Evolutionary conservation across 2,888 invertebrate genomes (phyloP).

Genomic region (Adelognathus sp.): DNA sequence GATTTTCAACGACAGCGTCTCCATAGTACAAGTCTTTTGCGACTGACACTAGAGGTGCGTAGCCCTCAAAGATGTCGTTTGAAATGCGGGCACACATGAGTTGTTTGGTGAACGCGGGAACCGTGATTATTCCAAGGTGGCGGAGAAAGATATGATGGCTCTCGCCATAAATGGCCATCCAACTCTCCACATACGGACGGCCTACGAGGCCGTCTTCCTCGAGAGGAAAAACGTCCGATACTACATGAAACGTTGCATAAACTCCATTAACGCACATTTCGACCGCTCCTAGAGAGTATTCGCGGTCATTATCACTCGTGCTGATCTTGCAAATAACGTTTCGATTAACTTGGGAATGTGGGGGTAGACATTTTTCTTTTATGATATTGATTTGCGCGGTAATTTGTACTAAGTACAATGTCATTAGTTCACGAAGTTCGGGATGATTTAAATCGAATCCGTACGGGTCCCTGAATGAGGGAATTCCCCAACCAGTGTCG

Average conservation of each 20-base stretch:
- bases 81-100: background rate
- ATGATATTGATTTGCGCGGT: background rate
- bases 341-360: background rate
- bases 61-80: background rate
- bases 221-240: background rate
- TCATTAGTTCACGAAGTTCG: background rate
- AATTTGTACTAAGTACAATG: background rate
- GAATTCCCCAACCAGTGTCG: background rate
- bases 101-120: background rate
- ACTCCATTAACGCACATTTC: too few relatives aligned
- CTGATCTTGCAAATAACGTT: background rate
- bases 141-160: too few relatives aligned
- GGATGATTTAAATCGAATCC: background rate
- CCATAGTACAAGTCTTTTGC: background rate
- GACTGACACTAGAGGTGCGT: background rate
- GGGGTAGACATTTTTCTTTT: background rate
- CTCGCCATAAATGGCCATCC: background rate
- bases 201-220: background rate
- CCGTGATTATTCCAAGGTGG: too few relatives aligned
- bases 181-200: background rate
- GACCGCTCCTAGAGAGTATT: background rate
- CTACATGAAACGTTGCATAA: too few relatives aligned
- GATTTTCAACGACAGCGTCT: background rate
- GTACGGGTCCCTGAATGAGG: background rate
- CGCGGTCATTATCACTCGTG: background rate